Base-by-base conservation (phyloP, 2,888 invertebrate genomes). In the Sesia apiformis region DNA sequence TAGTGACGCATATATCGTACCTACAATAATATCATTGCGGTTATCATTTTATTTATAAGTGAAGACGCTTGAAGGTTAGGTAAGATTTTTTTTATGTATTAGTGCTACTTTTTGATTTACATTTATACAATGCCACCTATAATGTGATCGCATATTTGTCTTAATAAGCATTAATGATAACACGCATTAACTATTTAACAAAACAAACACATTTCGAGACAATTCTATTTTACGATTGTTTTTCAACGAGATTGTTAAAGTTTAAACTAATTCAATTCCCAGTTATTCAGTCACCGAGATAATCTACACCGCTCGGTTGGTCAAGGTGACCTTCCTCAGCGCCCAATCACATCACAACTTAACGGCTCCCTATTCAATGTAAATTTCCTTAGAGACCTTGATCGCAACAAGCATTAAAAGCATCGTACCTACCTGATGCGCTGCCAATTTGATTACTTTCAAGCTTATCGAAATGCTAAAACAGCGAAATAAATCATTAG, bases 321-420 rank as follows among this genome's bases (percentile, higher is more conserved):
- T 79, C 84, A 87, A 87, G 85, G 85, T 87, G 85, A 85, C 86
- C 85, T 83, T 81, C 78, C 70, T 70, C 64, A 60, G 65, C 68
- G 67, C 73, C 67, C 75, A 72, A 74, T 77, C 78, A 76, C 78
- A 79, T 75, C 71, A 74, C 72, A 70, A 77, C 71, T 76, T 78
- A 77, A 74, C 78, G 72, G 77, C 76, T 78, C 72, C 73, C 78
- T 73, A 84, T 87, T 88, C 80, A 85, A 85, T 86, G 83, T 81
- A 81, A 88, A 85, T 85, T 79, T 73, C 65, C 65, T 57, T 61
- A 58, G 66, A 80, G 75, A 70, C 76, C 80, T 81, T 77, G 75
- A 72, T 73, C 62, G 63, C 67, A 50, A 38, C 38, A 50, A 50
- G 58, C 52, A 23, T 23, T 23, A 23, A 23, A 23, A 23, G 23